Percentiles rank a stretch among this genome's conserved stretches.
These are phyloP conservation scores for Pemphigus obesinymphae DNA, from an alignment of 1,140 invertebrate genomes.

Conservation along the genomic window DNA sequence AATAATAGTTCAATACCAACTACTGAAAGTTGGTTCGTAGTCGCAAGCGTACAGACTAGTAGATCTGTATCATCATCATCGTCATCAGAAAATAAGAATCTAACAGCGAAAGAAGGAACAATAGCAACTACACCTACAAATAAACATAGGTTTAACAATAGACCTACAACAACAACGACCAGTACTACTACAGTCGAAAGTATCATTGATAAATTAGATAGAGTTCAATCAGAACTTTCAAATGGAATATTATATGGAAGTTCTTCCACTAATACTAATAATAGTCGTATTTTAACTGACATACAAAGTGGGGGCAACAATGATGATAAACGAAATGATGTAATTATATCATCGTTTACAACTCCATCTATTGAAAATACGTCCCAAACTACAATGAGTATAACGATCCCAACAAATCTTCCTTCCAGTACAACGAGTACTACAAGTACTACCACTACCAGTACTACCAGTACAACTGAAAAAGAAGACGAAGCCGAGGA, in stretches of 20 bases:
- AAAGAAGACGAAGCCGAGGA: constrained; percentile 53
- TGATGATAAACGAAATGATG: constrained; percentile 23
- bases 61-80: not conserved
- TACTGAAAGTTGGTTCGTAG: constrained; percentile 28
- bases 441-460: constrained; percentile 43
- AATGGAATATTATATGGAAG: constrained; percentile 60
- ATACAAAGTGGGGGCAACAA: not conserved
- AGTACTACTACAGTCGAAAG: constrained; percentile 51
- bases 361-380: constrained; percentile 49
- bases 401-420: constrained; percentile 43
- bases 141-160: constrained; percentile 14
- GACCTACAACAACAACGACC: not conserved
- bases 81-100: not conserved
- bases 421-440: constrained; percentile 48
- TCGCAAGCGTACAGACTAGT: constrained; percentile 2
- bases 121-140: not conserved
- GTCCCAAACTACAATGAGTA: constrained; percentile 49
- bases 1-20: not conserved
- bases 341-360: constrained; percentile 6
- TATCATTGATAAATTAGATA: constrained; percentile 76
- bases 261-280: not conserved
- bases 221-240: constrained; percentile 74
- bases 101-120: not conserved
- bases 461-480: constrained; percentile 18
- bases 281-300: not conserved